Percentiles rank a stretch among this genome's conserved stretches.
Conservation (phyloP, 2,888 invertebrate genomes). For the Maniola hyperantus region DNA sequence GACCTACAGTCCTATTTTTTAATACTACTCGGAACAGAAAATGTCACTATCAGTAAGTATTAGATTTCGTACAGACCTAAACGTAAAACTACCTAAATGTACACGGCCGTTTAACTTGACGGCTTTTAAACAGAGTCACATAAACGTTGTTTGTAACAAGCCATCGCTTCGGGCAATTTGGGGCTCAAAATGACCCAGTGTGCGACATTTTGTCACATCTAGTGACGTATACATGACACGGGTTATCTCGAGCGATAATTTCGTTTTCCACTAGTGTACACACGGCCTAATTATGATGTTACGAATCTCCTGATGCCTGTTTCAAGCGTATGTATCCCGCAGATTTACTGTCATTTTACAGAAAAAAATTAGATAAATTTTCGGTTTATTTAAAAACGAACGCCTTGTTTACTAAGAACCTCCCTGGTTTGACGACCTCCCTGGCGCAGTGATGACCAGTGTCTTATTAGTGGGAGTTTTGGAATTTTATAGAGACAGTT, state of each 20-base stretch:
- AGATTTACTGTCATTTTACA: neutral
- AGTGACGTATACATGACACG: conserved; percentile 29
- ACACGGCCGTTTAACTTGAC: neutral
- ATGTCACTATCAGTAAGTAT: no score
- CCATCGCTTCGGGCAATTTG: conserved; percentile 8
- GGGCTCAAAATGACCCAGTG: conserved; percentile 8
- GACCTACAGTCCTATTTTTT: no score
- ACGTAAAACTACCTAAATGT: neutral
- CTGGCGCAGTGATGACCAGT: no score
- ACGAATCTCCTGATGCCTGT: neutral
- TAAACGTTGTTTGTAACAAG: conserved; percentile 12
- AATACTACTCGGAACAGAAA: no score
- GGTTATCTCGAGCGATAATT: conserved; percentile 32
- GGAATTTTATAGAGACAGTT: no score
- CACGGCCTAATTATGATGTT: conserved; percentile 16
- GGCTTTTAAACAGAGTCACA: neutral
- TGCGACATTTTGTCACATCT: conserved; percentile 24
- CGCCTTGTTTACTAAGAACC: no score
- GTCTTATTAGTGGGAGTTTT: no score
- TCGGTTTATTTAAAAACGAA: neutral
- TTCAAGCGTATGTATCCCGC: neutral
- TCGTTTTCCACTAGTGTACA: conserved; percentile 3
- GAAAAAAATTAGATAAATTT: neutral
- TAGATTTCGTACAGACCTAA: neutral
- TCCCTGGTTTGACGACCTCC: no score